Evolutionary conservation across 2,113 vertebrate genomes (phyloP).

Genomic region (Acrocephalus arundinaceus): DNA sequence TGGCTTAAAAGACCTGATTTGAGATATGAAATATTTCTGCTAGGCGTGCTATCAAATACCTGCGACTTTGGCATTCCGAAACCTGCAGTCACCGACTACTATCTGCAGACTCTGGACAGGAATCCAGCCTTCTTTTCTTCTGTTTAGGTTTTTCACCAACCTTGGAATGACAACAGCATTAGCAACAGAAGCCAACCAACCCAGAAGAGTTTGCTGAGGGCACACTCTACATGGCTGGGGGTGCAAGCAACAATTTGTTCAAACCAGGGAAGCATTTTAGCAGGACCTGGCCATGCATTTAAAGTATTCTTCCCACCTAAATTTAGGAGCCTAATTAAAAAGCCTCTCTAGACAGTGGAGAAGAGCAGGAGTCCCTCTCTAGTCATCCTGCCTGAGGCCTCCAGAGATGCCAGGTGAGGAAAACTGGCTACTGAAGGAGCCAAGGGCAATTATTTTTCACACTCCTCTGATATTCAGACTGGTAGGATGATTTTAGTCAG

Average conservation of each 20-base stretch:
- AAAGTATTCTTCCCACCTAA: background rate
- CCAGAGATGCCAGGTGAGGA: background rate
- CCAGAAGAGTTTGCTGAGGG: background rate
- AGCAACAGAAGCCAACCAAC: background rate
- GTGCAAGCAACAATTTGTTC: background rate
- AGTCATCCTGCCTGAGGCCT: background rate
- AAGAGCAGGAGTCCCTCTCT: background rate
- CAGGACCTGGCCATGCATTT: background rate
- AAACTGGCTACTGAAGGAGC: background rate
- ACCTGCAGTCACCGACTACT: slow-evolving; percentile 76
- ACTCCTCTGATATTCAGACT: background rate
- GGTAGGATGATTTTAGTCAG: background rate
- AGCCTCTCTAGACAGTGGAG: background rate
- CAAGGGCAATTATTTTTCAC: background rate
- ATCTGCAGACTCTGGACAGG: slow-evolving; percentile 78
- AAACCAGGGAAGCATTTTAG: background rate
- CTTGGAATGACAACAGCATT: slow-evolving; percentile 65
- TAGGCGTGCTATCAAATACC: slow-evolving; percentile 73
- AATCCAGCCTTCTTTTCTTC: slow-evolving; percentile 84
- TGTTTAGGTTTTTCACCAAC: slow-evolving; percentile 88
- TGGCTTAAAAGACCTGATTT: slow-evolving; percentile 25
- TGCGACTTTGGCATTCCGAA: slow-evolving; percentile 75
- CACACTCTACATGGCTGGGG: background rate
- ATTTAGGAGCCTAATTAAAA: background rate
- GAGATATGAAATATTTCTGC: background rate